These are phyloP conservation scores for Spilosoma lubricipeda DNA, from an alignment of 2,888 invertebrate genomes.

Conservation along the genomic window DNA sequence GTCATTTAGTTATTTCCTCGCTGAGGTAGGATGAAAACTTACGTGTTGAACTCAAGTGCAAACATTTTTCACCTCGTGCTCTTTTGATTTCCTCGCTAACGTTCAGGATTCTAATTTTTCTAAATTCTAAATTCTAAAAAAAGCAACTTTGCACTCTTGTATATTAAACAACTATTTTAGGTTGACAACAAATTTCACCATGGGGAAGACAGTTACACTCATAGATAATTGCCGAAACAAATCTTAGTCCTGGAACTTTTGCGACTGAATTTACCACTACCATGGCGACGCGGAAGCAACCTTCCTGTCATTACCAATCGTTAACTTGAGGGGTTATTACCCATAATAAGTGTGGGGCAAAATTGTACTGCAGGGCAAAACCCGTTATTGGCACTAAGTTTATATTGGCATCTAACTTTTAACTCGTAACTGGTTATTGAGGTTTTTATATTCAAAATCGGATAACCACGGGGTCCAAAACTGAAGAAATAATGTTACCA, in stretches of 20 bases:
- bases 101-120: too few species aligned
- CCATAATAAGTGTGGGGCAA: conserved; percentile 53
- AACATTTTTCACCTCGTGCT: too few species aligned
- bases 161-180: too few species aligned
- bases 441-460: conserved; percentile 37
- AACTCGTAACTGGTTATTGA: conserved; percentile 39
- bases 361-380: conserved; percentile 32
- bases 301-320: conserved; percentile 70
- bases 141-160: too few species aligned
- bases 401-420: conserved; percentile 36
- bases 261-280: conserved; percentile 26
- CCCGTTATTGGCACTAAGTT: conserved; percentile 48
- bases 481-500: neutral
- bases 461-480: conserved; percentile 3
- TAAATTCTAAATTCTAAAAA: too few species aligned
- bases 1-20: too few species aligned
- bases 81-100: too few species aligned
- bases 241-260: neutral
- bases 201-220: neutral
- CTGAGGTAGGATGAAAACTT: too few species aligned
- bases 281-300: conserved; percentile 70
- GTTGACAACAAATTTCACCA: neutral
- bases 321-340: conserved; percentile 64
- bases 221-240: neutral
- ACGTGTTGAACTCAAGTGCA: too few species aligned